Percentiles rank a stretch among this genome's conserved stretches.
These are phyloP conservation scores for Hycleus cichorii DNA, from an alignment of 1,140 invertebrate genomes.

Conservation along the genomic window DNA sequence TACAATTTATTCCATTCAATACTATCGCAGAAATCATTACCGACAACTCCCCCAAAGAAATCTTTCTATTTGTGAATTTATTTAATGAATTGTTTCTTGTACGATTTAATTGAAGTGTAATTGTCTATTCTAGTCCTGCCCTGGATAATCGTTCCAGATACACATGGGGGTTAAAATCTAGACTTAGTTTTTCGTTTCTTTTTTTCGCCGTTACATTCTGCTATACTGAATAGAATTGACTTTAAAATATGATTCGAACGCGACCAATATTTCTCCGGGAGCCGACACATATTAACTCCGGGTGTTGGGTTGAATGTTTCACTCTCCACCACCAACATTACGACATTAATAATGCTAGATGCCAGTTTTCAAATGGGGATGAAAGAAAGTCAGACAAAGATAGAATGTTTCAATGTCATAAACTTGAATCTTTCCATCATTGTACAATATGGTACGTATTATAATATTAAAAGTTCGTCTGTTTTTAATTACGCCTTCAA, in stretches of 20 bases:
- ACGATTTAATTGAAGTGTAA: too few relatives aligned
- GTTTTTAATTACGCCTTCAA: too few relatives aligned
- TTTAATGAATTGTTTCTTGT: too few relatives aligned
- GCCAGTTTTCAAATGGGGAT: too few relatives aligned
- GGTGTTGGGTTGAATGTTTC: constrained; percentile 18
- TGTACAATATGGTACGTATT: not conserved
- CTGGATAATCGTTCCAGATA: not conserved
- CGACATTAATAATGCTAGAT: constrained; percentile 27
- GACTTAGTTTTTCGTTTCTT: not conserved
- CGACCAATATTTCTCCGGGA: constrained; percentile 28
- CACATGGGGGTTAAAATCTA: too few relatives aligned
- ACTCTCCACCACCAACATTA: constrained; percentile 14
- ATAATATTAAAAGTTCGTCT: too few relatives aligned
- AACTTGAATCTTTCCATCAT: not conserved
- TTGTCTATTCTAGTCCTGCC: not conserved
- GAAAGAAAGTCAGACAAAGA: too few relatives aligned
- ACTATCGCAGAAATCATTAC: not conserved
- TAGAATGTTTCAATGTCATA: not conserved
- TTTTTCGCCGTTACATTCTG: constrained; percentile 1
- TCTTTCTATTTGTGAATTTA: too few relatives aligned
- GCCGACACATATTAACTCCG: constrained; percentile 34
- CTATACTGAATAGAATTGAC: constrained; percentile 23
- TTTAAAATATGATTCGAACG: constrained; percentile 33
- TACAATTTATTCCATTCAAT: not conserved
- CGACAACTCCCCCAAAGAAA: not conserved